Evolutionary conservation across 1,140 invertebrate genomes (phyloP), one percentile per base, ranked within the genome.

Genomic region (Hycleus phaleratus): DNA sequence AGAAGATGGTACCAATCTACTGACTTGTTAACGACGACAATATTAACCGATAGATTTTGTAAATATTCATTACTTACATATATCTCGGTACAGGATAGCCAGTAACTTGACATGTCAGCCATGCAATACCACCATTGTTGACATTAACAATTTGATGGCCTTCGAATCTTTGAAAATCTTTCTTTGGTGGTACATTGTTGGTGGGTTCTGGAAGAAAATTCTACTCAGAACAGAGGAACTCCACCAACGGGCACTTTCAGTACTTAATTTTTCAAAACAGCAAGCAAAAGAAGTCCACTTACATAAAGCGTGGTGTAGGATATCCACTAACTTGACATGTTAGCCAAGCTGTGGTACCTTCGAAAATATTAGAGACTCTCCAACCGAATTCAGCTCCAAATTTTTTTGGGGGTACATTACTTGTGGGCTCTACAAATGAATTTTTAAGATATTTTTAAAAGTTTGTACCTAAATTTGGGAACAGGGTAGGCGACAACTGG

Each of bases 291-390:
- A 18, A 18, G 2, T 18, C 1, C 18, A 69, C 72, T 70, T 76
- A 86, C 85, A 83, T 84, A 76, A 80, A 85, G 63, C 81, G 70
- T 63, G 85, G 84, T 62, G 80, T 81, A 61, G 84, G 84, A 74
- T 79, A 85, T 65, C 81, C 82, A 65, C 81, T 79, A 50, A 85
- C 80, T 73, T 83, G 82, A 73, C 83, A 86, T 64, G 78, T 80
- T 71, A 86, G 76, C 67, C 83, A 85, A 65, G 79, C 78, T 59
- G 74, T 72, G 60, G 74, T 73, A 47, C 73, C 75, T 70, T 75
- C 70, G 26, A 77, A 72, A 53, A 86, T 80, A 71, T 80, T 82
- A 58, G 85, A 73, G 57, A 90, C 78, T 72, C 83, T 79, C 74
- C 80, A 81, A 71, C 83, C 81, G 68, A 84, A 85, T 73, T 80